A percentile compares a stretch with the other conserved stretches of the same genome.
Evolutionary conservation across 1,140 invertebrate genomes (phyloP).

Genomic region (Galleria mellonella): DNA sequence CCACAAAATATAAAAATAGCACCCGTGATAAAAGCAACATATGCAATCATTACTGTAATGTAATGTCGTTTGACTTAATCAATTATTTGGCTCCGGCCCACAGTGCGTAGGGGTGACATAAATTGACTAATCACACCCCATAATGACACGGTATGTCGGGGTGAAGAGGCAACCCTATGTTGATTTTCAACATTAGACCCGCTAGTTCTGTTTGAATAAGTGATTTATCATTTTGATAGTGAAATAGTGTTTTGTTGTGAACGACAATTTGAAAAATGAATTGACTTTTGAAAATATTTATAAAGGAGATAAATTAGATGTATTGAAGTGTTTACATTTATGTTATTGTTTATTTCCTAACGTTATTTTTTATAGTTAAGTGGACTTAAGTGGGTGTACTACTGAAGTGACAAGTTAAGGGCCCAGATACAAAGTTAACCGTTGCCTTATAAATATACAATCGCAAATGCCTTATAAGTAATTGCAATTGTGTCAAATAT

Average conservation of each 20-base stretch:
- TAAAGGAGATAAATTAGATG: no score
- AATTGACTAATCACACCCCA: conserved; percentile 59
- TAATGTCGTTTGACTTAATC: conserved; percentile 63
- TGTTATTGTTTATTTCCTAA: no score
- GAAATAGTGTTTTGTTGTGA: not conserved
- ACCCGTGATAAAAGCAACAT: conserved; percentile 43
- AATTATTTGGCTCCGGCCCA: conserved; percentile 42
- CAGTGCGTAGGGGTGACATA: conserved; percentile 34
- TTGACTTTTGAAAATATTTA: no score
- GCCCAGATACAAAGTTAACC: no score
- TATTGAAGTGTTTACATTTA: no score
- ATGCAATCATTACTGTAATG: conserved; percentile 66
- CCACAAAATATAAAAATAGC: conserved; percentile 15
- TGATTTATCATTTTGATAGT: conserved; percentile 33
- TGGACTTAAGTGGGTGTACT: no score
- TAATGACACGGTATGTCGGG: conserved; percentile 14
- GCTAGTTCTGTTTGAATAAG: conserved; percentile 23
- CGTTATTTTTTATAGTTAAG: no score
- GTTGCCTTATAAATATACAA: no score
- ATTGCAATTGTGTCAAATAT: no score
- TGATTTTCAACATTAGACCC: conserved; percentile 28
- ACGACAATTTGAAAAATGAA: not conserved
- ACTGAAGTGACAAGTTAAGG: no score
- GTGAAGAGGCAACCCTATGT: conserved; percentile 22
- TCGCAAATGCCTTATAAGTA: no score